These are phyloP conservation scores for Gavialis gangeticus DNA, from an alignment of 2,113 vertebrate species.

Conservation along the genomic window DNA sequence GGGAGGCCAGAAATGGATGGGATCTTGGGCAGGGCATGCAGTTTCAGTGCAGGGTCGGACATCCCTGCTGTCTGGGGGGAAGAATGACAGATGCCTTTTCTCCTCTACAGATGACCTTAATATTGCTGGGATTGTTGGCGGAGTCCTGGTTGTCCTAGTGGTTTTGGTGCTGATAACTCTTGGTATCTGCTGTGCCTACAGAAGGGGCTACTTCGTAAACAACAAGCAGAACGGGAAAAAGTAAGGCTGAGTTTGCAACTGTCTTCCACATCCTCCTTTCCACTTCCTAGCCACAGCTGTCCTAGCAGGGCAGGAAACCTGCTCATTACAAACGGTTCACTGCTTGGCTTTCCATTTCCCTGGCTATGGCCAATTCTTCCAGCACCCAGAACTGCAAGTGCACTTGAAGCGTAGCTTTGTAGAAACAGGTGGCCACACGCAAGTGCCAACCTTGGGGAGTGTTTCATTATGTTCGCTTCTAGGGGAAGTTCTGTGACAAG, in stretches of 20 bases:
- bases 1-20: neutral
- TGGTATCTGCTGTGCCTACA: slow-evolving; percentile 89
- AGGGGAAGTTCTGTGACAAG: neutral
- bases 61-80: neutral
- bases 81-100: neutral
- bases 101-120: slow-evolving; percentile 90
- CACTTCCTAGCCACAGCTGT: neutral
- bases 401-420: neutral
- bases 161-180: slow-evolving; percentile 83
- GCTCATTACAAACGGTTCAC: neutral
- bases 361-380: neutral
- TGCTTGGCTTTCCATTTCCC: neutral
- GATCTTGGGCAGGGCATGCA: neutral
- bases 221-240: slow-evolving; percentile 86
- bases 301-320: rapidly evolving
- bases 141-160: slow-evolving; percentile 84
- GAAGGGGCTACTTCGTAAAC: slow-evolving; percentile 88
- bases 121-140: slow-evolving; percentile 89
- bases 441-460: neutral
- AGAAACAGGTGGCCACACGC: neutral
- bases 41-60: neutral
- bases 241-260: slow-evolving; percentile 71
- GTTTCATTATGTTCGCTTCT: neutral
- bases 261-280: rapidly evolving
- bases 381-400: neutral